These are phyloP conservation scores for Rhea americana DNA, from an alignment of 2,113 vertebrate species.

Conservation along the genomic window DNA sequence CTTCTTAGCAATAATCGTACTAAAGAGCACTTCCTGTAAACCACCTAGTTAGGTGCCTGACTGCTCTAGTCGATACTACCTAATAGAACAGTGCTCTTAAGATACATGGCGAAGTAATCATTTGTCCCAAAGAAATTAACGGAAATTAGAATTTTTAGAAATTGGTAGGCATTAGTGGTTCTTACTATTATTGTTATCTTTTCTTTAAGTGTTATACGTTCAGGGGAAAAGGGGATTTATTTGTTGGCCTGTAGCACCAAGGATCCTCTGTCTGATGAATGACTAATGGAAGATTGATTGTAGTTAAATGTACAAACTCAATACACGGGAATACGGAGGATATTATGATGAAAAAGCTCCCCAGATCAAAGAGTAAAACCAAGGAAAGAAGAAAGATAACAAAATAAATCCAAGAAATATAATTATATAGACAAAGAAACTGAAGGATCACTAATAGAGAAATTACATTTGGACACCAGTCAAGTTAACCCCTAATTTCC, in stretches of 20 bases:
- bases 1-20: background rate
- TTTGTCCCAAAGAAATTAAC: slow-evolving; percentile 55
- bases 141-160: slow-evolving; percentile 1
- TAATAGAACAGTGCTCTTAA: background rate
- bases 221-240: slow-evolving; percentile 13
- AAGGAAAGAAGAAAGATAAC: background rate
- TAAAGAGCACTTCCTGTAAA: slow-evolving; percentile 32
- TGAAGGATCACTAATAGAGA: background rate
- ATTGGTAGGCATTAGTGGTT: slow-evolving; percentile 9
- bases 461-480: background rate
- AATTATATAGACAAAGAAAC: background rate
- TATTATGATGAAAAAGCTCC: background rate
- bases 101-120: background rate
- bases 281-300: slow-evolving; percentile 38
- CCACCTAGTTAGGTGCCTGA: background rate
- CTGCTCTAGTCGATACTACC: slow-evolving; percentile 13
- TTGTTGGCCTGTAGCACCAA: background rate
- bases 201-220: background rate
- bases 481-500: background rate
- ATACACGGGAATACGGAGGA: slow-evolving; percentile 22
- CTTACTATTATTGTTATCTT: background rate
- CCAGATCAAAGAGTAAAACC: background rate
- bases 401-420: background rate
- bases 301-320: background rate
- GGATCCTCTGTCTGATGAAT: background rate